Evolutionary conservation across 2,113 vertebrate species (phyloP).

Genomic region (Aegotheles bennettii): DNA sequence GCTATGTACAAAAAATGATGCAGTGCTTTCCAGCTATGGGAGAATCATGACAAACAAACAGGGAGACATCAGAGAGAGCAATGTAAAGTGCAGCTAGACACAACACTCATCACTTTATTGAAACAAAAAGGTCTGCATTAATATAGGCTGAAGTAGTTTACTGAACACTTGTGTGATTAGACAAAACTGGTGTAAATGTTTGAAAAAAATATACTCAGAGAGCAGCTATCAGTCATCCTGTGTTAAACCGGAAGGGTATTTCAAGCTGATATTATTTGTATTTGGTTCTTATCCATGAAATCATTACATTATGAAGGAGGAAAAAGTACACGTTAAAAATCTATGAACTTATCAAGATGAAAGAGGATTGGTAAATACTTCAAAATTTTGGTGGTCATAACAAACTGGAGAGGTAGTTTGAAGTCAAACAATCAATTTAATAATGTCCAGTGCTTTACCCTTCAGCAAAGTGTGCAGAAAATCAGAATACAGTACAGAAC

Average conservation of each 20-base stretch:
- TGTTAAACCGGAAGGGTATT: neutral
- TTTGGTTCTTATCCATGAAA: neutral
- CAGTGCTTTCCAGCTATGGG: neutral
- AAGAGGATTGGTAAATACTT: neutral
- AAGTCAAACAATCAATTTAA: neutral
- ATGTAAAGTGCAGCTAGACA: neutral
- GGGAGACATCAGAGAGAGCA: neutral
- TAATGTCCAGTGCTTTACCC: neutral
- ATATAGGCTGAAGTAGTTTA: neutral
- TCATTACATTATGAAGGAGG: neutral
- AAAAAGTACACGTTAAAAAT: neutral
- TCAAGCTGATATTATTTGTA: neutral
- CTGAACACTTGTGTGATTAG: neutral
- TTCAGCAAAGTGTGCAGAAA: neutral
- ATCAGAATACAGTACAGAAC: neutral
- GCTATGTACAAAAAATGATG: rapidly evolving
- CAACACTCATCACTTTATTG: neutral
- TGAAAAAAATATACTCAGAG: neutral
- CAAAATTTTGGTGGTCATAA: neutral
- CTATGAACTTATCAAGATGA: neutral
- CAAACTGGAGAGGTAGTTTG: neutral
- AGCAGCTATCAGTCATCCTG: neutral
- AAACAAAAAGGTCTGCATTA: neutral
- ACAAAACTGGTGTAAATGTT: neutral
- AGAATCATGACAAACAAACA: neutral